Evolutionary conservation across 2,113 vertebrate species (phyloP).

Genomic region (Dicaeum eximium): DNA sequence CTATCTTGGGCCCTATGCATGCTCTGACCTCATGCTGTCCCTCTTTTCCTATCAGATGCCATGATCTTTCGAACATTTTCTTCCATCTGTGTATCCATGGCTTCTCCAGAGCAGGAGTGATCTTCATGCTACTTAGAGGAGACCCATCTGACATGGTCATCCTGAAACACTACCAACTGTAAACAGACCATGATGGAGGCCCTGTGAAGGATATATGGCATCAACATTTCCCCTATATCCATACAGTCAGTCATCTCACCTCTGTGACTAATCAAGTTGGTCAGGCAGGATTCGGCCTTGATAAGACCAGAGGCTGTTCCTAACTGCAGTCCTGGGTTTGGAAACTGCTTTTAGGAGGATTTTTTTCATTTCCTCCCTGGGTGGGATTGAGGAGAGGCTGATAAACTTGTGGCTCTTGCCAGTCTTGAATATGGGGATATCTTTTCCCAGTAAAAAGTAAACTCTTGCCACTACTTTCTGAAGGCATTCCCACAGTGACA

Average conservation of each 20-base stretch:
- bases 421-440: background rate
- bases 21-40: background rate
- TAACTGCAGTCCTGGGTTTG: background rate
- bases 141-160: background rate
- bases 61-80: background rate
- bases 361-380: background rate
- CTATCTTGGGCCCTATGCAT: background rate
- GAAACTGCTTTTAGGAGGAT: background rate
- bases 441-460: background rate
- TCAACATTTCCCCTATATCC: background rate
- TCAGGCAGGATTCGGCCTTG: rapidly evolving
- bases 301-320: background rate
- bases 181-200: background rate
- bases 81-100: background rate
- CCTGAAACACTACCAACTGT: background rate
- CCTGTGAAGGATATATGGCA: background rate
- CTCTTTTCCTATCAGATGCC: background rate
- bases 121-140: background rate
- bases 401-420: background rate
- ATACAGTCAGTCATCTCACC: background rate
- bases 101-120: background rate
- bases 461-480: background rate
- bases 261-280: background rate
- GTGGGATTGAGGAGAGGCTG: background rate
- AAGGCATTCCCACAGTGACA: background rate